Percentiles rank a stretch among this genome's conserved stretches.
phyloP scores from a whole-genome alignment of 2,113 vertebrate species.

The Chrysochloris asiatica region DNA sequence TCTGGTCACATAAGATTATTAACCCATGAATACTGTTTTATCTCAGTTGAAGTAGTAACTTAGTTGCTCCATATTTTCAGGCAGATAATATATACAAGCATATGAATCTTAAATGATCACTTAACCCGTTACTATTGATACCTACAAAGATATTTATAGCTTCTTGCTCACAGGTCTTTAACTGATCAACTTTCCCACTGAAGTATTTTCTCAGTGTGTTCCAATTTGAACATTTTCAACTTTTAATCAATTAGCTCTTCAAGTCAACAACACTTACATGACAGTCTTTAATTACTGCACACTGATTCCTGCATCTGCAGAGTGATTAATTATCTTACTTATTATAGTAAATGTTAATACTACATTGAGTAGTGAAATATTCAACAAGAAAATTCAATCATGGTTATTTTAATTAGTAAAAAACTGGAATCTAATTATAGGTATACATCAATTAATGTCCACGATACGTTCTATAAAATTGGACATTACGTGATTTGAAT shows the following conservation, averaged over 20 bases:
- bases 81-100: not conserved
- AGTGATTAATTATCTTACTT: slow-evolving; percentile 34
- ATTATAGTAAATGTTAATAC: slow-evolving; percentile 55
- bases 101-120: not conserved
- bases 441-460: not conserved
- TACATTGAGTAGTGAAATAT: slow-evolving; percentile 12
- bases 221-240: slow-evolving; percentile 53
- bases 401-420: slow-evolving; percentile 54
- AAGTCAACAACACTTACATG: slow-evolving; percentile 48
- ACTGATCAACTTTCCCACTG: slow-evolving; percentile 17
- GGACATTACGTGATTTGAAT: too few species aligned
- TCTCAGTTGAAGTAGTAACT: not conserved
- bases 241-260: slow-evolving; percentile 62
- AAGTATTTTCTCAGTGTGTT: slow-evolving; percentile 39
- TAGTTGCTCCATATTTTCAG: not conserved
- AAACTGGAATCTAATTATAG: not conserved
- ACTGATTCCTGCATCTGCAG: not conserved
- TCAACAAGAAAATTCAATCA: slow-evolving; percentile 61
- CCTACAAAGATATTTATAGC: not conserved
- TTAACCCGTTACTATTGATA: not conserved
- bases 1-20: not conserved
- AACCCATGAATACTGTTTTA: not conserved
- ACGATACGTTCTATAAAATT: not conserved
- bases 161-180: slow-evolving; percentile 34
- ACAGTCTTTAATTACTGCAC: slow-evolving; percentile 56